These are phyloP conservation scores for Chitala chitala DNA, from an alignment of 2,113 vertebrate species.

Conservation along the genomic window DNA sequence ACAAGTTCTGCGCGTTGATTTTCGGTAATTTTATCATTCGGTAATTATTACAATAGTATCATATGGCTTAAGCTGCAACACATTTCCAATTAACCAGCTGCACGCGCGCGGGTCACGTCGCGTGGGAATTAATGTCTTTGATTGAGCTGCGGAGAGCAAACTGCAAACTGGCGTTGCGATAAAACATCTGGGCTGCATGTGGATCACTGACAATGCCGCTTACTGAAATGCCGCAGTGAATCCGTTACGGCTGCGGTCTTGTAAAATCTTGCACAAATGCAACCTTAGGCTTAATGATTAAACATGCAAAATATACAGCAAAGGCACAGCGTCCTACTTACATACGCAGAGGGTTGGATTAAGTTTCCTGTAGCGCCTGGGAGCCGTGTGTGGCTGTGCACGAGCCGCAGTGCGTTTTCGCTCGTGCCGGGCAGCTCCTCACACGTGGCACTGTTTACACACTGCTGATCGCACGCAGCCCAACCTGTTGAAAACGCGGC, in stretches of 20 bases:
- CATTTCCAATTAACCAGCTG: neutral
- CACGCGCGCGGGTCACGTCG: neutral
- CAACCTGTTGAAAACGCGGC: neutral
- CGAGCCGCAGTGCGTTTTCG: neutral
- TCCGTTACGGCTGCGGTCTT: neutral
- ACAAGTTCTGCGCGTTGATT: neutral
- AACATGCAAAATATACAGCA: neutral
- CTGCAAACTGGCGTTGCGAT: neutral
- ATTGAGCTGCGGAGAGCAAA: neutral
- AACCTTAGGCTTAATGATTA: neutral
- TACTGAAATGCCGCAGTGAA: neutral
- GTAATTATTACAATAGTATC: neutral
- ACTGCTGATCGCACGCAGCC: neutral
- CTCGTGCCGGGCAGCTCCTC: no score
- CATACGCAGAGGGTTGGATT: neutral
- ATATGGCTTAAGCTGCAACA: neutral
- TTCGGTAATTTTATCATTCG: neutral
- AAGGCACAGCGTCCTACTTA: constrained; percentile 5
- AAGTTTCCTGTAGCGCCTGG: neutral
- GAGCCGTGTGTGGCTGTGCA: neutral
- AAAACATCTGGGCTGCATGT: neutral
- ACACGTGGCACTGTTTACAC: neutral
- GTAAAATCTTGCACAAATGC: neutral
- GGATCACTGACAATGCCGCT: neutral
- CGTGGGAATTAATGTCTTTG: neutral